A percentile compares a stretch with the other conserved stretches of the same genome.
Conservation (phyloP, 1,140 invertebrate genomes). For the Bombus vancouverensis region DNA sequence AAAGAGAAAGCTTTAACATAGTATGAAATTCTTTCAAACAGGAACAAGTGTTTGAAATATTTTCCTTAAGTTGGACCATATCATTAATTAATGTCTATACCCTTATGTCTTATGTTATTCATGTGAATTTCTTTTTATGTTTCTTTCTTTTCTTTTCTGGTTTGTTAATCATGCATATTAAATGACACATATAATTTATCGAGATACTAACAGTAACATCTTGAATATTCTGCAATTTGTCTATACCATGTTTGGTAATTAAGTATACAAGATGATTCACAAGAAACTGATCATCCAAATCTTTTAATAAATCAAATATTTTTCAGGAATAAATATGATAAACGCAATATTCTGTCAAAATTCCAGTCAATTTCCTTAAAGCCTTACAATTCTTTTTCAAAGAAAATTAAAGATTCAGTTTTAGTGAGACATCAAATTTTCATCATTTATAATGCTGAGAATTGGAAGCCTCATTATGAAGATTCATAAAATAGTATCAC, state of each 20-base stretch:
- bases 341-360: not conserved
- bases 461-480: not conserved
- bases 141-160: not conserved
- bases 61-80: conserved; percentile 31
- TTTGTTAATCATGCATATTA: conserved; percentile 26
- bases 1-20: conserved; percentile 6
- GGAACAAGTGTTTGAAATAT: conserved; percentile 54
- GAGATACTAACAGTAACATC: conserved; percentile 22
- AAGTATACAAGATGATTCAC: conserved; percentile 16
- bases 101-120: conserved; percentile 46
- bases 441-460: not conserved
- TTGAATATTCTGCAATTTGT: conserved; percentile 31
- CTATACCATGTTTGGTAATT: conserved; percentile 28
- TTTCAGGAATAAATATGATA: not conserved
- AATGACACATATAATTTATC: conserved; percentile 35
- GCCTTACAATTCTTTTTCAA: not conserved
- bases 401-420: not conserved
- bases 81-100: conserved; percentile 34
- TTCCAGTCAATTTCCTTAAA: not conserved
- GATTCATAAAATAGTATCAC: not conserved
- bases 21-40: conserved; percentile 17
- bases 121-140: conserved; percentile 29
- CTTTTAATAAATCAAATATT: not conserved
- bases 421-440: not conserved
- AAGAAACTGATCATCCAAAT: not conserved